Conservation (phyloP, 2,113 vertebrate species). For the Halcyon senegalensis region DNA sequence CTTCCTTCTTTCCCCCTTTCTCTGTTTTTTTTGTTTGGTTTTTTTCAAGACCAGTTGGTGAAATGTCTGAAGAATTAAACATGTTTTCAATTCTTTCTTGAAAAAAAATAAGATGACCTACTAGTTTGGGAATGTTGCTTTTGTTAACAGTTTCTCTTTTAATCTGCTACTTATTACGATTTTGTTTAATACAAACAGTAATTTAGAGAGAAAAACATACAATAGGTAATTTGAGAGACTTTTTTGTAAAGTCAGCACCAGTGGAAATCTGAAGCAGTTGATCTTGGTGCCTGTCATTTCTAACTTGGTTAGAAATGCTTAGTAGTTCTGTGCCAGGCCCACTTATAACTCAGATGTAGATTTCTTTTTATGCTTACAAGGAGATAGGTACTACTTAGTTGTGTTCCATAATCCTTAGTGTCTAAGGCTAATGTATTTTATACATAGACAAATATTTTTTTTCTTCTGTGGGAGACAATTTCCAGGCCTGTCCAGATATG, state of each 20-base stretch:
- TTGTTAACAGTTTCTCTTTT: slow-evolving; percentile 16
- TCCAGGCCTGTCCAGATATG: not conserved
- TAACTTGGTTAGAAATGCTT: not conserved
- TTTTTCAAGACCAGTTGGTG: not conserved
- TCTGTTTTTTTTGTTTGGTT: not conserved
- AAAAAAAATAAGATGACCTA: not conserved
- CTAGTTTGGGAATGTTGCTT: not conserved
- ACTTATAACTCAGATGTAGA: not conserved
- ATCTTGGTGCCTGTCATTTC: not conserved
- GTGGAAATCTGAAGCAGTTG: not conserved
- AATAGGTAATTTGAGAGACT: slow-evolving; percentile 4
- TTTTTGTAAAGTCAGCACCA: not conserved
- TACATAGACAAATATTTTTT: not conserved
- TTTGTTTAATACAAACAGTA: slow-evolving; percentile 10
- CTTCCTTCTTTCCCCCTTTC: not conserved
- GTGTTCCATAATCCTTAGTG: not conserved
- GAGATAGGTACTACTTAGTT: not conserved
- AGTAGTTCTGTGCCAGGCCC: not conserved
- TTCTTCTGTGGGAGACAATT: not conserved
- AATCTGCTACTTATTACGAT: slow-evolving; percentile 5
- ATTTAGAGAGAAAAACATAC: slow-evolving; percentile 26
- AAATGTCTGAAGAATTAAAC: not conserved
- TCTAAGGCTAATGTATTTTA: not conserved
- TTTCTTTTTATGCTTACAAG: slow-evolving; percentile 20
- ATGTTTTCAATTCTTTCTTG: not conserved